phyloP scores from a whole-genome alignment of 2,888 invertebrate genomes.

The Drosophila kokeensis region DNA sequence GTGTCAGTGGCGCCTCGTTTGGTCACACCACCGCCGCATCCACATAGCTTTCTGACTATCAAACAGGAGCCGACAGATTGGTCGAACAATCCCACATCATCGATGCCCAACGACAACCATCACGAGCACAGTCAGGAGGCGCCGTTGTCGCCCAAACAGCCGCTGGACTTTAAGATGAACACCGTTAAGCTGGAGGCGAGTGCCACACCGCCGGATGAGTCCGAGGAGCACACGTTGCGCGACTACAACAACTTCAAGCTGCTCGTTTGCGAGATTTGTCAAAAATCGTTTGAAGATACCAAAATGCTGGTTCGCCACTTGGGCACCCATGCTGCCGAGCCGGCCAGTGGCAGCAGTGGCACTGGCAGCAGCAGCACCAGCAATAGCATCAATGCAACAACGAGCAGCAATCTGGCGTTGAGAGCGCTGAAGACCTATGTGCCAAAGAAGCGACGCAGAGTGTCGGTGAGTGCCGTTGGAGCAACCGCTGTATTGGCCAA shows the following conservation, averaged over 20 bases:
- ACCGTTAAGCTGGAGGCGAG: slow-evolving; percentile 74
- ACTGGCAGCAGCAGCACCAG: slow-evolving; percentile 22
- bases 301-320: slow-evolving; percentile 94
- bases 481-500: slow-evolving; percentile 46
- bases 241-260: slow-evolving; percentile 88
- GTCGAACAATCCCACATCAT: slow-evolving; percentile 78
- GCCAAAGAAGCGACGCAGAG: slow-evolving; percentile 86
- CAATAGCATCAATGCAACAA: slow-evolving; percentile 40
- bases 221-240: slow-evolving; percentile 74
- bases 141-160: slow-evolving; percentile 75
- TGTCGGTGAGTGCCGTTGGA: slow-evolving; percentile 85
- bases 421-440: slow-evolving; percentile 78
- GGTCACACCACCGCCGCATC: slow-evolving; percentile 66
- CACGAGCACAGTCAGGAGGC: slow-evolving; percentile 52
- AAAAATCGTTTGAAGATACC: slow-evolving; percentile 92
- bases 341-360: slow-evolving; percentile 82
- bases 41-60: slow-evolving; percentile 79
- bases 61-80: slow-evolving; percentile 91
- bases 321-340: slow-evolving; percentile 88
- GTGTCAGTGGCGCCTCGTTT: slow-evolving; percentile 48
- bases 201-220: slow-evolving; percentile 54
- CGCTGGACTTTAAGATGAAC: slow-evolving; percentile 77
- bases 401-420: slow-evolving; percentile 54
- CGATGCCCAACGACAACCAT: slow-evolving; percentile 49
- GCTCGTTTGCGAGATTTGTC: slow-evolving; percentile 92